Percentiles rank a stretch among this genome's conserved stretches.
phyloP scores from a whole-genome alignment of 2,113 vertebrate species.

The Sinocyclocheilus rhinocerous region DNA sequence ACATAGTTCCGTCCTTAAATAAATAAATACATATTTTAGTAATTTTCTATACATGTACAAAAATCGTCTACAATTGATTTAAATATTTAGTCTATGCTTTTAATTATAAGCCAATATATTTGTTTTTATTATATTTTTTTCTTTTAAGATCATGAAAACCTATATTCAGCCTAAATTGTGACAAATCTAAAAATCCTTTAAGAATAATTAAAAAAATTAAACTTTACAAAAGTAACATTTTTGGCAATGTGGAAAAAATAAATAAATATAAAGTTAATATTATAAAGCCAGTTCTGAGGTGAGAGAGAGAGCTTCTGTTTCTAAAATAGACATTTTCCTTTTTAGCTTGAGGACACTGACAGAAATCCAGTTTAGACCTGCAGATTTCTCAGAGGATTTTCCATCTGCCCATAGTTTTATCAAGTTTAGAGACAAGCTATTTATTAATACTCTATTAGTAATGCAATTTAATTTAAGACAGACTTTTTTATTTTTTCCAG shows the following conservation, averaged over 20 bases:
- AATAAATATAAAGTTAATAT: neutral
- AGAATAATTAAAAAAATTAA: too few relatives aligned
- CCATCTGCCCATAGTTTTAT: slow-evolving; percentile 14
- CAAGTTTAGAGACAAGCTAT: neutral
- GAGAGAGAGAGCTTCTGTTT: neutral
- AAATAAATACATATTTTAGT: too few relatives aligned
- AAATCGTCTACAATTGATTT: too few relatives aligned
- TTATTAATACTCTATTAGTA: neutral
- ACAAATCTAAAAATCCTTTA: too few relatives aligned
- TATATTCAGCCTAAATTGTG: too few relatives aligned
- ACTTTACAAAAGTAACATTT: neutral
- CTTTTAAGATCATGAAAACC: too few relatives aligned
- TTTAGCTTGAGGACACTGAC: slow-evolving; percentile 32
- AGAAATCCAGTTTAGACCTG: slow-evolving; percentile 41
- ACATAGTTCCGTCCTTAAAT: too few relatives aligned
- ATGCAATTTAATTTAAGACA: neutral
- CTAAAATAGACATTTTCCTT: neutral
- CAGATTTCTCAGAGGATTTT: slow-evolving; percentile 27
- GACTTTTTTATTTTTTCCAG: too few relatives aligned
- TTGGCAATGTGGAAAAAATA: neutral
- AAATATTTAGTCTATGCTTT: too few relatives aligned
- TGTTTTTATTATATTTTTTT: too few relatives aligned
- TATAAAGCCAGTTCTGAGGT: neutral
- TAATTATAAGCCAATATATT: too few relatives aligned
- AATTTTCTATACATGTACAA: too few relatives aligned